Base-by-base conservation (phyloP, 2,797 vertebrate species). In the Crenichthys baileyi region DNA sequence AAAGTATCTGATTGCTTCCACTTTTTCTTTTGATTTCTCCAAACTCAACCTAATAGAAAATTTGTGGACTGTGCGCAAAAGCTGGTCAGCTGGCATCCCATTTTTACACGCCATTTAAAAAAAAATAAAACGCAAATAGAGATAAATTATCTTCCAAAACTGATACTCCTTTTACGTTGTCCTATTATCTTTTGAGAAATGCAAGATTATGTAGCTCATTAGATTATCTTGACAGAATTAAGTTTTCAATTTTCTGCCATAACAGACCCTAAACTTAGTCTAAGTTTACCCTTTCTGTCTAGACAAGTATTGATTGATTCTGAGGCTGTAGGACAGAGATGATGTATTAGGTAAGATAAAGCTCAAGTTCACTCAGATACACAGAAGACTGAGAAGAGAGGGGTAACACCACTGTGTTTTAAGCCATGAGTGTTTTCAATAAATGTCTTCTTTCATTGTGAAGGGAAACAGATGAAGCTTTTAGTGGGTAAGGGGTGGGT, bases 261-360 rank as follows among this genome's bases (percentile, higher is more conserved):
- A 24, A 50, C 46, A 5, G 67, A 39, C 13, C 24, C 41, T 82
- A 36, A 36, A 36, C 31, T 72, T 46, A 75, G 50, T 22, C 70
- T 56, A 51, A n/a, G 70, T 24, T 80, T 53, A 56, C 72, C 50
- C 58, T 63, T 2, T 73, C 63, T 15, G 83, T 90, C 88, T 89
- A 85, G 86, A 88, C 81, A 82, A 56, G 39, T 87, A 93, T 92
- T 75, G 90, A 88, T 61, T 53, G 73, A 50, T 60, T 63, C 63
- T 86, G 75, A 13, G 4, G 68, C 48, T 7, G 24, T 58, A 75
- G 18, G 48, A 48, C 11, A 63, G 58, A 65, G 20, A 36, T 61
- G 76, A 74, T 65, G 55, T 78, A 72, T 70, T 53, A 83, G 65
- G 29, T 39, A 75, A 80, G 55, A 61, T 41, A 53, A 26, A 15